Conservation (phyloP, 2,113 vertebrate genomes). For the Octodon degus region DNA sequence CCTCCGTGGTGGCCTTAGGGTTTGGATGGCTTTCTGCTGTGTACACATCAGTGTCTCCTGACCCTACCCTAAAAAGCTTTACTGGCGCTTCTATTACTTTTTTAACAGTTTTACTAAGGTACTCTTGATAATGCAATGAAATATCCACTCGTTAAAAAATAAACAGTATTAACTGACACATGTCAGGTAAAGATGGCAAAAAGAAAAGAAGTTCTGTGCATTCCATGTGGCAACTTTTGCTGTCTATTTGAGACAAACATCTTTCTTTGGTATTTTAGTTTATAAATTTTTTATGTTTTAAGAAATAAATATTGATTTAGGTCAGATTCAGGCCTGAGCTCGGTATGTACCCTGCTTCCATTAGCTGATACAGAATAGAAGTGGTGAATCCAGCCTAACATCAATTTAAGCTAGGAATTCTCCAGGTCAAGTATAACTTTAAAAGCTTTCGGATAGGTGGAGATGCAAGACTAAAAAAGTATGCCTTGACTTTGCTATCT, state of each 20-base stretch:
- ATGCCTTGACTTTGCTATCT: not conserved
- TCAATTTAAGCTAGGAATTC: not conserved
- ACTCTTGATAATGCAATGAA: not conserved
- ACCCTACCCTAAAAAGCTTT: not conserved
- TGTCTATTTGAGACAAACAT: not conserved
- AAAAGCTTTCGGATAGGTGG: not conserved
- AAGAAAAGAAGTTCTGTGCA: too few relatives aligned
- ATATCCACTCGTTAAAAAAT: not conserved
- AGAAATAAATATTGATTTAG: not conserved
- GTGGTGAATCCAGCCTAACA: not conserved
- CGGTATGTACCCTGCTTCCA: not conserved
- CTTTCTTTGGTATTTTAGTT: not conserved
- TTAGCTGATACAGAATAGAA: not conserved
- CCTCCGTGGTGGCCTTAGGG: not conserved
- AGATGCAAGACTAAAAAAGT: not conserved
- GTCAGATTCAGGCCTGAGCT: not conserved
- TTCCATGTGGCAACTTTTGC: not conserved
- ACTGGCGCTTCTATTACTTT: not conserved
- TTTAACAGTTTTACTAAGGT: not conserved
- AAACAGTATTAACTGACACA: too few relatives aligned
- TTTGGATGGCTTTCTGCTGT: not conserved
- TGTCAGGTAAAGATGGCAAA: not conserved
- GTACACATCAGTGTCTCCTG: not conserved
- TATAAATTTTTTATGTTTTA: not conserved
- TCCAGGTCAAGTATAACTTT: not conserved